Conservation (phyloP, 2,797 vertebrate genomes). For the Crenichthys baileyi region DNA sequence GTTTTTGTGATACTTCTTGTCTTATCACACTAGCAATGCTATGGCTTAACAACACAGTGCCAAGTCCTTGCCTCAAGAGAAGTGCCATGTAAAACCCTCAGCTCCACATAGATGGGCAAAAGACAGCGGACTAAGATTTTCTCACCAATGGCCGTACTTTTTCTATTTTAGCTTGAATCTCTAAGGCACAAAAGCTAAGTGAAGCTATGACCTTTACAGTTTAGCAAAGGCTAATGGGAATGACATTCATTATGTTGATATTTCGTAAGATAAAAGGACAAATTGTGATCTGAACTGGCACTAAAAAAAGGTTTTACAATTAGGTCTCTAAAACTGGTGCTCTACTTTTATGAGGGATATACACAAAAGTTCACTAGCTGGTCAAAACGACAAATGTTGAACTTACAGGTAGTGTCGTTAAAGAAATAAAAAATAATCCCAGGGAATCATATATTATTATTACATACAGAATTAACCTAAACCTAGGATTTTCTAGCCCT, state of each 20-base stretch:
- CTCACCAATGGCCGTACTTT: neutral
- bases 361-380: neutral
- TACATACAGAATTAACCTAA: neutral
- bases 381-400: neutral
- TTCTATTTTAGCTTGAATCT: neutral
- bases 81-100: neutral
- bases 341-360: neutral
- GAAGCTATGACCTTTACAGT: constrained; percentile 7
- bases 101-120: neutral
- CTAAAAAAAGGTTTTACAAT: neutral
- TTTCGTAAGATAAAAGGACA: neutral
- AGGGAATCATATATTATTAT: neutral
- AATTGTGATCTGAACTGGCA: neutral
- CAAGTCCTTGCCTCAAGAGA: neutral
- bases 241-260: neutral
- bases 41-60: neutral
- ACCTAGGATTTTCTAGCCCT: neutral
- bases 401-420: neutral
- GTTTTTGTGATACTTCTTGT: neutral
- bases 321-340: neutral
- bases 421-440: too few relatives aligned
- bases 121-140: neutral
- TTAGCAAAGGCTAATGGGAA: constrained; percentile 2
- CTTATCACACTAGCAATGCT: neutral
- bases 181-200: neutral